Conservation (phyloP, 1,140 invertebrate species). For the Rhyacophila brunnea region DNA sequence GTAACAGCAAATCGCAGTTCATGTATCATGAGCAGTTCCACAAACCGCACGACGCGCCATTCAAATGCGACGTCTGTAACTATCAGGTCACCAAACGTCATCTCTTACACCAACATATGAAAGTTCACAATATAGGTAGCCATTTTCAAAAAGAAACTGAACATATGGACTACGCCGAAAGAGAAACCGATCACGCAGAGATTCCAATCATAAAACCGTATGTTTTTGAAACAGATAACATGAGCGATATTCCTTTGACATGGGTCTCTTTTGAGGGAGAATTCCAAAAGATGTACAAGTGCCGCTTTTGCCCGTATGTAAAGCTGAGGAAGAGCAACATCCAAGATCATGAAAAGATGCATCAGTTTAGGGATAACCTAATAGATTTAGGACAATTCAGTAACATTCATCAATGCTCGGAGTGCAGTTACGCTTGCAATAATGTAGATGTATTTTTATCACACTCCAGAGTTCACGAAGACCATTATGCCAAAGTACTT, state of each 20-base stretch:
- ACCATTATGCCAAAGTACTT: conserved; percentile 67
- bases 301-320: conserved; percentile 80
- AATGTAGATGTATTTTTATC: conserved; percentile 72
- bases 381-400: conserved; percentile 29
- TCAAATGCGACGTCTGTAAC: conserved; percentile 76
- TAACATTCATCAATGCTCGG: conserved; percentile 60
- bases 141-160: conserved; percentile 36
- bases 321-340: conserved; percentile 77
- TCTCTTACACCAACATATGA: conserved; percentile 73
- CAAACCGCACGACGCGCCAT: conserved; percentile 66
- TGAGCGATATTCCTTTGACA: conserved; percentile 62
- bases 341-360: conserved; percentile 84
- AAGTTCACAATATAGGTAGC: conserved; percentile 64
- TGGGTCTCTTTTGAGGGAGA: conserved; percentile 72
- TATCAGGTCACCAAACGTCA: conserved; percentile 81
- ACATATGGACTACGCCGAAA: conserved; percentile 1
- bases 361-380: conserved; percentile 53
- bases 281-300: conserved; percentile 83
- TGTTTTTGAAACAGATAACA: conserved; percentile 23
- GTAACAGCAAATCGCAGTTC: conserved; percentile 80
- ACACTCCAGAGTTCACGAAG: conserved; percentile 77
- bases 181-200: not conserved
- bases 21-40: conserved; percentile 86
- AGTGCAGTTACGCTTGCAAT: conserved; percentile 80
- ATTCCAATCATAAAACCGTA: not conserved